Base-by-base conservation (phyloP, 2,113 vertebrate species). In the Daubentonia madagascariensis region DNA sequence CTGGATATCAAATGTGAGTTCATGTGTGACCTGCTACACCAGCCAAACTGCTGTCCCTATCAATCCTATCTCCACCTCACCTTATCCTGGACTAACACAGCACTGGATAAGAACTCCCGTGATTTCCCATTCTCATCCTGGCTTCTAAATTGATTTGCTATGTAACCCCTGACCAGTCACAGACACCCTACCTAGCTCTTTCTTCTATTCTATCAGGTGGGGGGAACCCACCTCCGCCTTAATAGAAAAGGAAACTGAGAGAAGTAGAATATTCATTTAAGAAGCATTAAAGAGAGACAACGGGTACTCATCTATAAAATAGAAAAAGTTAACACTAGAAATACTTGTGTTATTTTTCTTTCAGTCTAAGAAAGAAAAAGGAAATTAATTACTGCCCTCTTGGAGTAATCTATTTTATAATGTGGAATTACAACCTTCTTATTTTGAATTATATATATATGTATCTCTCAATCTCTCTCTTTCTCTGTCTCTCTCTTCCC, bases 1-100 rank as follows among this genome's bases (percentile, higher is more conserved):
- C 86, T 91, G 57, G 89, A 73, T 87, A 96, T 97, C 93, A 94
- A 96, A 94, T 95, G 75, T 79, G 93, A 96, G 72, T 91, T 97
- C 89, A 91, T 23, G 68, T 85, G 78, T 91, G 78, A 91, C 43
- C 61, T 43, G 13, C 30, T 79, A 35, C 40, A 83, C 40, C 40
- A 89, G 89, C 12, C 67, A 89, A 79, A 70, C 35, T 67, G 37
- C 57, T 93, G 78, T 90, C 40, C 73, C 70, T 94, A 84, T 80
- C 91, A 91, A 72, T 80, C 63, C 12, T 57, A 20, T 50, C 88
- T 76, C 43, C 32, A 70, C 5, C 23, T 70, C 35, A 81, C 14
- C 18, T 52, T 67, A 32, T 12, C 28, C 45, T 80, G 68, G 85
- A 63, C 50, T 52, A 87, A 87, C 45, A 70, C 22, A 68, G 20